Base-by-base conservation (phyloP, 2,888 invertebrate genomes). In the Monopis laevigella region DNA sequence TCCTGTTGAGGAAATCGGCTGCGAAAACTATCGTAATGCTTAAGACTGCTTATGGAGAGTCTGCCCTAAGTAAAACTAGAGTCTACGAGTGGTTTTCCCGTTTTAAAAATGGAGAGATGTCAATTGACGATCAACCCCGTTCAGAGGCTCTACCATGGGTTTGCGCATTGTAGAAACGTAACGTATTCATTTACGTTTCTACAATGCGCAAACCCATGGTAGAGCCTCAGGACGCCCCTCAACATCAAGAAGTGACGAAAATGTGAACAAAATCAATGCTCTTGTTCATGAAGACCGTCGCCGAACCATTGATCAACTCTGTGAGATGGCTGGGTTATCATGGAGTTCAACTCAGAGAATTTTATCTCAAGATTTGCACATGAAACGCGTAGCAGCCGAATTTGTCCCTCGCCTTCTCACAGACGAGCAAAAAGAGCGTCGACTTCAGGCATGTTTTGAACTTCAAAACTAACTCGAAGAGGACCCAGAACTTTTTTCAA, bases 341-440 rank as follows among this genome's bases (percentile, higher is more conserved):
- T 34, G 34, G 7, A 5, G 16, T 34, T 34, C 28, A 28, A 28
- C 10, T 34, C 34, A 10, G 16, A 34, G 18, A 16, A 14, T 34
- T 34, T 34, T 14, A 34, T 34, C 34, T 12, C 7, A 34, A n/a
- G n/a, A n/a, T n/a, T n/a, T n/a, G 18, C 17, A 13, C 18, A 34
- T 34, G 34, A 34, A 16, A 34, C 5, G 34, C 6, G 34, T 34
- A 7, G 34, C 34, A 34, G 34, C 14, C 34, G 14, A 34, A 34
- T 34, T 34, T 34, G 18, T 34, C 34, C 34, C 18, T 34, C 18
- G 18, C 18, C 13, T 13, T 13, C 12, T 14, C 12, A 34, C 34
- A 34, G 34, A 14, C 34, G 34, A 34, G 34, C 16, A 34, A 34
- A 34, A n/a, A 16, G 34, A 34, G 34, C 34, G 34, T 34, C 34